A percentile compares a stretch with the other conserved stretches of the same genome.
Conservation (phyloP, 2,113 vertebrate species). For the Myiagra hebetior region DNA sequence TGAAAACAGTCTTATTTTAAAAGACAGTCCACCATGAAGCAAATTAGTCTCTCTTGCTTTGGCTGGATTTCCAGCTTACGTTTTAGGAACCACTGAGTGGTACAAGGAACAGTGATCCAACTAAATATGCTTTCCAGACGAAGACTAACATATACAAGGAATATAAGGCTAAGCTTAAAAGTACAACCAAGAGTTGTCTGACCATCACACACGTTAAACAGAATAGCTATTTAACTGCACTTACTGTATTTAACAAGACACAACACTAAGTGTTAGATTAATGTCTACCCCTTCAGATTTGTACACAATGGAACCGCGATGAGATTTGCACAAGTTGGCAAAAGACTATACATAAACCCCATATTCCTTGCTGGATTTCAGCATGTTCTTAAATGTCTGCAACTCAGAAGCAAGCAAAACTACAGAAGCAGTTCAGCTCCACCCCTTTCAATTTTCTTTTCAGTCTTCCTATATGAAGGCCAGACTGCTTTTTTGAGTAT, state of each 20-base stretch:
- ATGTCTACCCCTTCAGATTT: not conserved
- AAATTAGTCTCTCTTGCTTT: not conserved
- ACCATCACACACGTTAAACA: not conserved
- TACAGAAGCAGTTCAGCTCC: not conserved
- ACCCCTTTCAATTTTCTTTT: not conserved
- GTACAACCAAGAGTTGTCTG: not conserved
- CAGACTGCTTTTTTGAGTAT: not conserved
- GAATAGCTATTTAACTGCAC: not conserved
- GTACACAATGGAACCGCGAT: fast-evolving
- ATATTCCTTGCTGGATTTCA: not conserved
- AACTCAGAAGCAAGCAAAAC: not conserved
- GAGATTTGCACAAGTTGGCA: not conserved
- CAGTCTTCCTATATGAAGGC: not conserved
- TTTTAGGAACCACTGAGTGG: not conserved
- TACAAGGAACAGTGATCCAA: not conserved
- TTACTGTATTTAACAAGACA: not conserved
- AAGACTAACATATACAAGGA: not conserved
- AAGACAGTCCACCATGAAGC: not conserved
- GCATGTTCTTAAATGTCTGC: not conserved
- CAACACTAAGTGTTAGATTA: not conserved
- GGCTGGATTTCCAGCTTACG: not conserved
- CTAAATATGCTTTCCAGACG: not conserved
- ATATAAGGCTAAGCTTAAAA: not conserved
- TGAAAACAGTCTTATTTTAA: not conserved
- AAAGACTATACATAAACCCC: not conserved